Evolutionary conservation across 2,113 vertebrate species (phyloP), one percentile per base, ranked within the genome.

Genomic region (Vulpes ferrilata): DNA sequence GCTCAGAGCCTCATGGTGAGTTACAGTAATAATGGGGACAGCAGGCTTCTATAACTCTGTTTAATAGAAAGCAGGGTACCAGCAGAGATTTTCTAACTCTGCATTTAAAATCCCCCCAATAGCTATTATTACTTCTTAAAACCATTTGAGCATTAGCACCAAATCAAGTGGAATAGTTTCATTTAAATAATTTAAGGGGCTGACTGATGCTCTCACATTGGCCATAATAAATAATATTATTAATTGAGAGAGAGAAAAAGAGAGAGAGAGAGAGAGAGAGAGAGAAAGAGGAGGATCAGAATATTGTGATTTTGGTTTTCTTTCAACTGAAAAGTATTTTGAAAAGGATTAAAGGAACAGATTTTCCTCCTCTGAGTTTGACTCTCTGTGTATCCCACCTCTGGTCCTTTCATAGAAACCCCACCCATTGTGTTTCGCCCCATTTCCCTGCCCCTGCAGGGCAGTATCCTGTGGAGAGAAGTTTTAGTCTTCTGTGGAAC

Each of bases 121-220:
- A 98, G 89, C 88, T 97, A 80, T 97, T 96, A 97, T 92, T 95
- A 97, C 86, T 95, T 89, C 80, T 96, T 88, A 90, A 92, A 95
- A 69, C 27, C 74, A 62, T 81, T 98, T 97, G 93, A 86, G 97
- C 90, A 96, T 93, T 97, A 97, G 88, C 0, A 64, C 20, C 90
- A 97, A 98, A 97, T 97, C 94, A 97, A 97, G 95, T 96, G 96
- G 88, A 97, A 98, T 96, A 97, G 91, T 96, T 98, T 98, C 65
- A 96, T 95, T 98, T 98, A 98, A 98, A 96, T 98, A 92, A 98
- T 98, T 98, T 94, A 97, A 80, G 55, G 62, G 79, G n/a, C 71
- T 87, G 93, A 95, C 93, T 96, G 85, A 94, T 96, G 0, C 1
- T 71, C 69, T 97, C 80, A 87, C 80, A 73, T 90, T 73, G 96